A percentile compares a stretch with the other conserved stretches of the same genome.
These are phyloP conservation scores for Drosophila melanica DNA, from an alignment of 1,140 invertebrate species.

Conservation along the genomic window DNA sequence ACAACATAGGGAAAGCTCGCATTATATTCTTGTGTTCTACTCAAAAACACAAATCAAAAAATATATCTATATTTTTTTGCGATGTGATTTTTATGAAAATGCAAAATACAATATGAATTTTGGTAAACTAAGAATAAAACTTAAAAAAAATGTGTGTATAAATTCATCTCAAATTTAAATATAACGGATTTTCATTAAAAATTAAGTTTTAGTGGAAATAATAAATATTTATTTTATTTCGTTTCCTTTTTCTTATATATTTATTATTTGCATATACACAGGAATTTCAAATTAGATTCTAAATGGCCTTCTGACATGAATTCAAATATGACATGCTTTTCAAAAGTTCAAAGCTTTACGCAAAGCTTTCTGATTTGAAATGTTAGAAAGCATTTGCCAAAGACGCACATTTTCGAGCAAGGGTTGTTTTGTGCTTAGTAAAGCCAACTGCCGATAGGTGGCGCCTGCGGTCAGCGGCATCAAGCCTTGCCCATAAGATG, in stretches of 20 bases:
- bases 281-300: constrained; percentile 34
- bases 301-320: constrained; percentile 24
- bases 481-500: neutral
- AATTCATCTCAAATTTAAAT: too few species aligned
- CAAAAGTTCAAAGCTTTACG: constrained; percentile 47
- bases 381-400: constrained; percentile 67
- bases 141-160: too few species aligned
- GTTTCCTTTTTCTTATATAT: neutral
- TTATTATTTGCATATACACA: neutral
- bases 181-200: too few species aligned
- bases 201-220: too few species aligned
- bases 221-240: too few species aligned
- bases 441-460: constrained; percentile 46
- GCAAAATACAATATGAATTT: too few species aligned
- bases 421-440: constrained; percentile 39
- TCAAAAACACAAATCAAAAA: too few species aligned
- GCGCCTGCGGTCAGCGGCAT: constrained; percentile 20
- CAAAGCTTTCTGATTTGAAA: constrained; percentile 71
- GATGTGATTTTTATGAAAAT: too few species aligned
- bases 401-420: constrained; percentile 8
- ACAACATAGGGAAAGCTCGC: too few species aligned
- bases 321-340: constrained; percentile 18
- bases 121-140: too few species aligned
- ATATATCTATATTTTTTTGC: too few species aligned
- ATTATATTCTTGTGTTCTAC: too few species aligned